Evolutionary conservation across 1,140 invertebrate species (phyloP).

Genomic region (Tetramorium alpestre): DNA sequence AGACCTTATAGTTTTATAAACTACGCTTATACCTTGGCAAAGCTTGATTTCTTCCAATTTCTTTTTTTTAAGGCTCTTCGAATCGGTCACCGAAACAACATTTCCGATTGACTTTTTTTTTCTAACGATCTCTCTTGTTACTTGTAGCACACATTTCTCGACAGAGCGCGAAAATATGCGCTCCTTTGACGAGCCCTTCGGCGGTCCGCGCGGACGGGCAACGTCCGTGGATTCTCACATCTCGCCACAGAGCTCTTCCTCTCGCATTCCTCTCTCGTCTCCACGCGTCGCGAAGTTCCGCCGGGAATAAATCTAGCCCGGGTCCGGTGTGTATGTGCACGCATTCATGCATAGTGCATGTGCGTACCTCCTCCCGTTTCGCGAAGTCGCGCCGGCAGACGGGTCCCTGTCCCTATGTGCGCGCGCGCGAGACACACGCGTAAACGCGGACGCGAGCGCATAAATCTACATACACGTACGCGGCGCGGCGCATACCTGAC

Average conservation of each 20-base stretch:
- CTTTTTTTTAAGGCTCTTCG: too few relatives aligned
- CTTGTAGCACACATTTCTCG: not conserved
- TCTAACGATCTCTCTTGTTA: not conserved
- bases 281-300: slow-evolving; percentile 56
- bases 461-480: slow-evolving; percentile 43
- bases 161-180: not conserved
- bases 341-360: slow-evolving; percentile 73
- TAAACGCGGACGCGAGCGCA: not conserved
- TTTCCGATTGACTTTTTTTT: not conserved
- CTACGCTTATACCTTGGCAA: not conserved
- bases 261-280: slow-evolving; percentile 18
- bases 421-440: not conserved
- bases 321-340: slow-evolving; percentile 63
- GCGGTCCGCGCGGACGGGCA: not conserved
- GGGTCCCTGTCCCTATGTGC: slow-evolving; percentile 65
- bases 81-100: not conserved
- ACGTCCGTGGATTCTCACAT: slow-evolving; percentile 22
- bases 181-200: not conserved
- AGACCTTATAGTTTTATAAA: not conserved
- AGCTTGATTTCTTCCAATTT: too few relatives aligned
- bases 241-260: slow-evolving; percentile 18
- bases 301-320: slow-evolving; percentile 65
- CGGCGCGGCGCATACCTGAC: slow-evolving; percentile 62
- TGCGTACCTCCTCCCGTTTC: slow-evolving; percentile 64
- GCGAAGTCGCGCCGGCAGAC: slow-evolving; percentile 68